Evolutionary conservation across 2,797 vertebrate species (phyloP), one percentile per base, ranked within the genome.

Genomic region (Esox masquinongy): DNA sequence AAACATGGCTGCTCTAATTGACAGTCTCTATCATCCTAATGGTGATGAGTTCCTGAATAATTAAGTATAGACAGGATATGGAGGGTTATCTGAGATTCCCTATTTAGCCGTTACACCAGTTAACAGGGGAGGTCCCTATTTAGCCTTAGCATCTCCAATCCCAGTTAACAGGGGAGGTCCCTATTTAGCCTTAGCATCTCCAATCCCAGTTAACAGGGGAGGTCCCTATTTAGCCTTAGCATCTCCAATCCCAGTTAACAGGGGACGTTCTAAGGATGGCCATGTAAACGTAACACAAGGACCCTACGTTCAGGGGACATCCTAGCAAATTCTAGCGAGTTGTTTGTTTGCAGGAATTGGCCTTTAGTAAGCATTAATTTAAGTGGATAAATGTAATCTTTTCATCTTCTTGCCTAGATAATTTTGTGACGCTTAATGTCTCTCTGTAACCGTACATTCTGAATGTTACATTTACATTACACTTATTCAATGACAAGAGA

Each of bases 41-140:
- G 61, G 63, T 56, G 31, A 36, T 53, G 61, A 74, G 56, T 84
- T 86, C 74, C 84, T 79, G 73, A 63, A 80, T 31, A 56, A 71
- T 51, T n/a, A 16, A 72, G 86, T 83, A 81, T 77, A 80, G 73
- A 26, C 83, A 84, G 88, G 83, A 92, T 84, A 73, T 82, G 9
- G 66, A 77, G 67, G 56, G 12, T 4, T 64, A 77, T 86, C 80
- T n/a, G 68, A 24, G 76, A 64, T 61, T 26, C 29, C 34, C 75
- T 51, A 80, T 87, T 83, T 86, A 82, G 68, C 80, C 70, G n/a
- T n/a, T n/a, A n/a, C n/a, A n/a, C n/a, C n/a, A 31, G 29, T 31
- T 31, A 31, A 31, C 29, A 31, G 29, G 3, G 29, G 29, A 31
- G 29, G 29, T 26, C 29, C 34, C 75, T 51, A 80, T 87, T 83